Evolutionary conservation across 2,888 invertebrate genomes (phyloP).

Genomic region (Dasysyrphus albostriatus): DNA sequence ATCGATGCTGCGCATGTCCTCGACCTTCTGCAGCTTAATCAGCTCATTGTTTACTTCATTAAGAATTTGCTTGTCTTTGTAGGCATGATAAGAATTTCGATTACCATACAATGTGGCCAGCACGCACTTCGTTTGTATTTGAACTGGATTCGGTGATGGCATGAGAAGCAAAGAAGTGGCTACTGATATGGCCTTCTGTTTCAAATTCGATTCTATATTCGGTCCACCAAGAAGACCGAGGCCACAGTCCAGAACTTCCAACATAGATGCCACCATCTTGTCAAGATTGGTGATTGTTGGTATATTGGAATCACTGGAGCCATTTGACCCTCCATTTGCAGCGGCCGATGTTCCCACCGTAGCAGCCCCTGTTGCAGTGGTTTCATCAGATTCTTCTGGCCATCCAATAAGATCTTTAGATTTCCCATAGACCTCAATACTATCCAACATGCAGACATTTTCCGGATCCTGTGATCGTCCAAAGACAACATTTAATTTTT

Average conservation of each 20-base stretch:
- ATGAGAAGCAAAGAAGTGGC: slow-evolving; percentile 86
- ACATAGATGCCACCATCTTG: slow-evolving; percentile 87
- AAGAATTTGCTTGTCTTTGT: slow-evolving; percentile 95
- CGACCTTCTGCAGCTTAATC: slow-evolving; percentile 85
- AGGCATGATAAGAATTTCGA: slow-evolving; percentile 91
- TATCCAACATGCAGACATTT: slow-evolving; percentile 96
- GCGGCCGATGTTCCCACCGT: slow-evolving; percentile 82
- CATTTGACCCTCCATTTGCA: slow-evolving; percentile 48
- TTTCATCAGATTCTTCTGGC: slow-evolving; percentile 97
- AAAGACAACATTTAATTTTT: slow-evolving; percentile 92
- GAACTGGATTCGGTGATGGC: slow-evolving; percentile 89
- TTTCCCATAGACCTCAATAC: slow-evolving; percentile 97
- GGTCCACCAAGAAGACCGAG: slow-evolving; percentile 85
- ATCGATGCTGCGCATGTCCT: slow-evolving; percentile 90
- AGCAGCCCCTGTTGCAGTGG: slow-evolving; percentile 80
- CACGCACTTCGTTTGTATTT: slow-evolving; percentile 92
- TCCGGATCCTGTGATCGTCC: slow-evolving; percentile 94
- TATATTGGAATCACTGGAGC: slow-evolving; percentile 70
- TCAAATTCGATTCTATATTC: slow-evolving; percentile 84
- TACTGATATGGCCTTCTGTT: slow-evolving; percentile 87
- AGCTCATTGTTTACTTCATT: slow-evolving; percentile 90
- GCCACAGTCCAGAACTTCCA: slow-evolving; percentile 91
- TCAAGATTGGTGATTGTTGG: slow-evolving; percentile 83
- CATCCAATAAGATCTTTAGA: slow-evolving; percentile 98
- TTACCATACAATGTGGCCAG: slow-evolving; percentile 91